Evolutionary conservation across 2,797 vertebrate species (phyloP).

Genomic region (Peromyscus nudipes): DNA sequence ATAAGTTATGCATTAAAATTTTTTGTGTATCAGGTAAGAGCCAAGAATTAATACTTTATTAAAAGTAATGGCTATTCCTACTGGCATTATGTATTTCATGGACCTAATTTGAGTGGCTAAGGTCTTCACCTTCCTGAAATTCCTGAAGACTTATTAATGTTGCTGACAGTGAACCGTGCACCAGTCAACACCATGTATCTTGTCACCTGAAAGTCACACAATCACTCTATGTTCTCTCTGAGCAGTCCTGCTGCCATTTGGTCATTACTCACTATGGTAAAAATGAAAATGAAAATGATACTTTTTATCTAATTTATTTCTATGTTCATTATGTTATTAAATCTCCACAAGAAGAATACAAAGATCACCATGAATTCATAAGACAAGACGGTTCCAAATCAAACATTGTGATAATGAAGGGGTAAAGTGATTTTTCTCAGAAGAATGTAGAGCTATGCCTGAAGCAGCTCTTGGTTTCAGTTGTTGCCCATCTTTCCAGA

Average conservation of each 20-base stretch:
- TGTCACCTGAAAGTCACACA: background rate
- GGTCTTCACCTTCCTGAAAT: background rate
- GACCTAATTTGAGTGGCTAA: background rate
- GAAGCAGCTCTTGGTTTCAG: too few relatives aligned
- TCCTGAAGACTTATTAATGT: background rate
- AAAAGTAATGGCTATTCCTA: background rate
- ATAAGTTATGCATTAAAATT: too few relatives aligned
- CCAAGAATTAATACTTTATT: too few relatives aligned
- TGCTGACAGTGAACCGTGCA: background rate
- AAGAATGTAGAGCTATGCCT: too few relatives aligned
- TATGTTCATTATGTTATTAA: background rate
- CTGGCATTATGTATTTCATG: background rate
- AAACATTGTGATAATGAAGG: background rate
- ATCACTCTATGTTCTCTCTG: too few relatives aligned
- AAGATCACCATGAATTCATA: background rate
- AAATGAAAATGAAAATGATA: background rate
- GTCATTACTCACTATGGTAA: too few relatives aligned
- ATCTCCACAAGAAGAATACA: background rate
- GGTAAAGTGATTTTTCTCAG: too few relatives aligned
- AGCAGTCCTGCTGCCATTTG: background rate
- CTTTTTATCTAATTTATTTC: background rate
- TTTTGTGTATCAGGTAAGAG: background rate
- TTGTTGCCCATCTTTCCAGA: too few relatives aligned
- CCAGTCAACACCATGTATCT: background rate
- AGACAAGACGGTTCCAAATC: background rate